phyloP scores from a whole-genome alignment of 2,113 vertebrate genomes.

The Rhadina sibilatrix region DNA sequence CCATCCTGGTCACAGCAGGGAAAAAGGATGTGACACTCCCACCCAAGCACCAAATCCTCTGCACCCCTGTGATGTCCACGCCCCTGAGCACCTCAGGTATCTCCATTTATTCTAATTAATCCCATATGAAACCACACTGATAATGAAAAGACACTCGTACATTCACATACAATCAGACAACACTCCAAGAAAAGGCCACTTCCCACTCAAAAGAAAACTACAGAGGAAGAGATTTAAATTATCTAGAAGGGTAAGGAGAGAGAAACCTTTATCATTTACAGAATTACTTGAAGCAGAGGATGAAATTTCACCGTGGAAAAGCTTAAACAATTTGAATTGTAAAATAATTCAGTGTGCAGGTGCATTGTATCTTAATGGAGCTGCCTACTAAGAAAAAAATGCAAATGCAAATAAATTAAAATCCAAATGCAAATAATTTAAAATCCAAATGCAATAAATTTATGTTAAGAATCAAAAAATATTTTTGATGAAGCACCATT shows the following conservation, averaged over 20 bases:
- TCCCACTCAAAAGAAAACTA: not conserved
- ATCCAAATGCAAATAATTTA: not conserved
- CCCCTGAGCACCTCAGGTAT: not conserved
- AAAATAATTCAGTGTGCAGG: not conserved
- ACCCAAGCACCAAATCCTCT: not conserved
- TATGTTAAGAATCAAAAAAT: not conserved
- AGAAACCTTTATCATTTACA: not conserved
- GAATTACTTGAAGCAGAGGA: not conserved
- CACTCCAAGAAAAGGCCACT: not conserved
- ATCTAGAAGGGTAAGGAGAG: not conserved
- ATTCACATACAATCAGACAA: not conserved
- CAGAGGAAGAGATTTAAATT: not conserved
- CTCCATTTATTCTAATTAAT: not conserved
- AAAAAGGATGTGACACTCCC: not conserved
- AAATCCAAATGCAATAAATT: not conserved
- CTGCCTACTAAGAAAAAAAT: not conserved
- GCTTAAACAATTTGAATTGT: not conserved
- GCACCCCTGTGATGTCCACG: accelerated
- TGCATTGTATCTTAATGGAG: not conserved
- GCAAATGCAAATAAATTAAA: not conserved
- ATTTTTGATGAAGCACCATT: not conserved
- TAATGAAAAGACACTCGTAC: not conserved
- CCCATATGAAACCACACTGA: not conserved
- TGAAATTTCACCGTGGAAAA: not conserved
- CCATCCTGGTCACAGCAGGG: not conserved